A percentile compares a stretch with the other conserved stretches of the same genome.
These are phyloP conservation scores for Drosophila busckii DNA, from an alignment of 1,140 invertebrate species.

Conservation along the genomic window DNA sequence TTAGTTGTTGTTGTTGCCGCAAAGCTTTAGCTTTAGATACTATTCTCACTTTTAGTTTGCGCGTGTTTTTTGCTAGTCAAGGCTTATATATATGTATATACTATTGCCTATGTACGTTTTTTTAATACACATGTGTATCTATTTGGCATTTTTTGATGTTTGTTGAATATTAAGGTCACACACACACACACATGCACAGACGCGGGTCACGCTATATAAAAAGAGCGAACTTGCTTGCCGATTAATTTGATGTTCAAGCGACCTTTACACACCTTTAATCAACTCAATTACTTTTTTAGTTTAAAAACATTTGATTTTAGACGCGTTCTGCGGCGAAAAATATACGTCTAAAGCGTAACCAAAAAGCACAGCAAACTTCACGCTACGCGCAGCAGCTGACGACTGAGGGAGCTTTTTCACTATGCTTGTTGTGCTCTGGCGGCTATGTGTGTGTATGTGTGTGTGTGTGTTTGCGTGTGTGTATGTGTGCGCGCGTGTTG, in stretches of 20 bases:
- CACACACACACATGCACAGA: conserved; percentile 13
- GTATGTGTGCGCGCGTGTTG: conserved; percentile 16
- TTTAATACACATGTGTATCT: background rate
- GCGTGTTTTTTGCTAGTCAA: conserved; percentile 38
- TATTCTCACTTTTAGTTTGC: conserved; percentile 37
- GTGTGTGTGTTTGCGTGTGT: conserved; percentile 13
- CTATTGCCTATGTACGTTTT: too few species aligned
- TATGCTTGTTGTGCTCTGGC: conserved; percentile 4
- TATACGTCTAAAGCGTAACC: conserved; percentile 25
- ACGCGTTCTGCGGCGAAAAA: conserved; percentile 48
- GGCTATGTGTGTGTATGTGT: conserved; percentile 1
- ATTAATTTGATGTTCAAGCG: too few species aligned
- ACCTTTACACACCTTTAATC: conserved; percentile 22
- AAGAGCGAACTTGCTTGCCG: too few species aligned
- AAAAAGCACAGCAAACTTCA: conserved; percentile 69
- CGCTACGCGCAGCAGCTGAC: conserved; percentile 77
- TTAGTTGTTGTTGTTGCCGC: conserved; percentile 7
- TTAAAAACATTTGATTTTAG: too few species aligned
- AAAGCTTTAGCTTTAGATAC: conserved; percentile 38
- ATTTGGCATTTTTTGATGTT: conserved; percentile 13
- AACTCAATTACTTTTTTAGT: background rate
- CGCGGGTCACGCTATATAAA: conserved; percentile 1
- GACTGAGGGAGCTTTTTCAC: conserved; percentile 47
- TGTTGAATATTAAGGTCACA: conserved; percentile 41
- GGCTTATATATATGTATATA: conserved; percentile 18